phyloP scores from a whole-genome alignment of 2,797 vertebrate genomes.

The Graptemys geographica region DNA sequence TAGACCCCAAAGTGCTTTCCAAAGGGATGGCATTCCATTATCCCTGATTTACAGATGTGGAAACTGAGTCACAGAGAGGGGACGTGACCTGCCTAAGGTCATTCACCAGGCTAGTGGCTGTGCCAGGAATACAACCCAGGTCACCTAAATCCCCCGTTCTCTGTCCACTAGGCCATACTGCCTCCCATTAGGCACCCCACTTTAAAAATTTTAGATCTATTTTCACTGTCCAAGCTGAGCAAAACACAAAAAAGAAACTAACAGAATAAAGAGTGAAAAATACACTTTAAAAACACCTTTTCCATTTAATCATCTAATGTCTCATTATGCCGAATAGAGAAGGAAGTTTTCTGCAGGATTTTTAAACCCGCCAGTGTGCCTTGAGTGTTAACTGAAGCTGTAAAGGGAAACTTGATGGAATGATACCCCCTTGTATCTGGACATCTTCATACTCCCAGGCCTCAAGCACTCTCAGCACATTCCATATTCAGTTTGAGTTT shows the following conservation, averaged over 20 bases:
- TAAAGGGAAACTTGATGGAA: background rate
- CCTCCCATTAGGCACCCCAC: background rate
- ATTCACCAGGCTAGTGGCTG: background rate
- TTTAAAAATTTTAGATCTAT: background rate
- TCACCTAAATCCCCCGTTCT: background rate
- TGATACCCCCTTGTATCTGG: background rate
- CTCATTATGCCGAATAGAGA: background rate
- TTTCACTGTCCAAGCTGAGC: background rate
- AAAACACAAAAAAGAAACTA: background rate
- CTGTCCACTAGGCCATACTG: background rate
- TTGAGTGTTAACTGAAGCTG: background rate
- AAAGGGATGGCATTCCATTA: background rate
- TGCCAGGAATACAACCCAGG: background rate
- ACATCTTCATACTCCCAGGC: too few species aligned
- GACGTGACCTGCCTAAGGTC: background rate
- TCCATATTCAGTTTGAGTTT: background rate
- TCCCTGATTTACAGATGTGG: background rate
- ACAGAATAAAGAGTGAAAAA: background rate
- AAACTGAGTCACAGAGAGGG: background rate
- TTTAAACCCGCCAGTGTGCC: too few species aligned
- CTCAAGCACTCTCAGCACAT: background rate
- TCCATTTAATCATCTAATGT: background rate
- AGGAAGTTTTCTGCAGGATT: too few species aligned
- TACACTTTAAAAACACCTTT: background rate
- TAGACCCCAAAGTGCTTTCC: background rate